phyloP scores from a whole-genome alignment of 2,797 vertebrate genomes.

The Hozukius guyotensis region DNA sequence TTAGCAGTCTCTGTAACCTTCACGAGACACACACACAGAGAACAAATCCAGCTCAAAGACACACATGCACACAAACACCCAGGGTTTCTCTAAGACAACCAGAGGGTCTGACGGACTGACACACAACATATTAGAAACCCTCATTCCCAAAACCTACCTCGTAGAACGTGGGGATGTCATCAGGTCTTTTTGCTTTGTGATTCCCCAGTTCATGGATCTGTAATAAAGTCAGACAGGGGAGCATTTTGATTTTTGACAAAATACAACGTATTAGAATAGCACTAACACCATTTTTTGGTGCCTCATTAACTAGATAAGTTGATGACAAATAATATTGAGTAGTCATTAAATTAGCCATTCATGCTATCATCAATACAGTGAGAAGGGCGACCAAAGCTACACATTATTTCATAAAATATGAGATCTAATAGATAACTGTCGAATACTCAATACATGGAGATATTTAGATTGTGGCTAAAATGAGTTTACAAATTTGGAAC shows the following conservation, averaged over 20 bases:
- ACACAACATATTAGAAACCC: not conserved
- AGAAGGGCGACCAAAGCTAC: not conserved
- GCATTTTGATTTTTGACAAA: not conserved
- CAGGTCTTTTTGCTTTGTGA: constrained; percentile 74
- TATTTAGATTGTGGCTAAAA: not conserved
- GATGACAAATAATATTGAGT: not conserved
- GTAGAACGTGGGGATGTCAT: constrained; percentile 63
- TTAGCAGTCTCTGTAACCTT: constrained; percentile 88
- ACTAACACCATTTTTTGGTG: not conserved
- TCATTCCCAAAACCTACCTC: constrained; percentile 68
- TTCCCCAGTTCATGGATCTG: constrained; percentile 81
- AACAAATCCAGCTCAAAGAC: not conserved
- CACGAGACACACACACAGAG: not conserved
- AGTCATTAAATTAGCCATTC: not conserved
- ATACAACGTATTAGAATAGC: not conserved
- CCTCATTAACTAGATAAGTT: not conserved
- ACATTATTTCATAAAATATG: not conserved
- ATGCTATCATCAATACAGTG: not conserved
- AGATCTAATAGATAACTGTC: not conserved
- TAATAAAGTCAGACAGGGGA: not conserved
- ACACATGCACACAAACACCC: not conserved
- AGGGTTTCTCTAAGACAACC: not conserved
- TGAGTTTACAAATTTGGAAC: not conserved
- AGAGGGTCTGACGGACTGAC: not conserved
- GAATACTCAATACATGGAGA: not conserved